Conservation (phyloP, 2,113 vertebrate genomes). For the Fukomys damarensis region DNA sequence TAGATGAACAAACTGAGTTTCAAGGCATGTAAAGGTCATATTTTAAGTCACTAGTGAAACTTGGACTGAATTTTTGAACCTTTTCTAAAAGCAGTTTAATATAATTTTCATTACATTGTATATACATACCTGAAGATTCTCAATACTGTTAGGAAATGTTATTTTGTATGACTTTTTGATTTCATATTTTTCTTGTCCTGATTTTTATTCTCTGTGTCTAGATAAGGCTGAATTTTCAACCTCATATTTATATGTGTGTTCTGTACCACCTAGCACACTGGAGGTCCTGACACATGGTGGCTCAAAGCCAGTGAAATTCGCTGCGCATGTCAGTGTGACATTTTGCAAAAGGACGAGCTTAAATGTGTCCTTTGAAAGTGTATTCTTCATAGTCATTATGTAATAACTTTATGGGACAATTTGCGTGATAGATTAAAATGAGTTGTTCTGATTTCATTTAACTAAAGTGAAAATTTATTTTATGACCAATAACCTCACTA, state of each 20-base stretch:
- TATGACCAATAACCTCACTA: neutral
- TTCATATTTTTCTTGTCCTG: neutral
- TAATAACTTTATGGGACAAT: neutral
- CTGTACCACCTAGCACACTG: neutral
- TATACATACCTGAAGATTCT: neutral
- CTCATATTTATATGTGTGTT: neutral
- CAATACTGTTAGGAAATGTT: neutral
- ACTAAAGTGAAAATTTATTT: neutral
- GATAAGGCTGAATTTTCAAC: neutral
- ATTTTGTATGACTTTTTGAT: neutral
- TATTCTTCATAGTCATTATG: neutral
- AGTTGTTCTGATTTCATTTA: neutral
- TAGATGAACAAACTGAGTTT: neutral
- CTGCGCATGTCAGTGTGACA: neutral
- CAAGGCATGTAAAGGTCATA: neutral
- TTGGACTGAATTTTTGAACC: neutral
- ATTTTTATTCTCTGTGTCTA: neutral
- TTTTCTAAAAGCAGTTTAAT: constrained; percentile 9
- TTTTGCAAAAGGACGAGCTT: neutral
- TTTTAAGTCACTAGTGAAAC: neutral
- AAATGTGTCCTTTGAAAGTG: neutral
- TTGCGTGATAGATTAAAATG: neutral
- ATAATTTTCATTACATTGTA: neutral
- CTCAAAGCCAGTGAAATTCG: neutral
- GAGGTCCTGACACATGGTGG: fast-evolving